phyloP scores from a whole-genome alignment of 2,888 invertebrate genomes.

The Lissonota sp. region DNA sequence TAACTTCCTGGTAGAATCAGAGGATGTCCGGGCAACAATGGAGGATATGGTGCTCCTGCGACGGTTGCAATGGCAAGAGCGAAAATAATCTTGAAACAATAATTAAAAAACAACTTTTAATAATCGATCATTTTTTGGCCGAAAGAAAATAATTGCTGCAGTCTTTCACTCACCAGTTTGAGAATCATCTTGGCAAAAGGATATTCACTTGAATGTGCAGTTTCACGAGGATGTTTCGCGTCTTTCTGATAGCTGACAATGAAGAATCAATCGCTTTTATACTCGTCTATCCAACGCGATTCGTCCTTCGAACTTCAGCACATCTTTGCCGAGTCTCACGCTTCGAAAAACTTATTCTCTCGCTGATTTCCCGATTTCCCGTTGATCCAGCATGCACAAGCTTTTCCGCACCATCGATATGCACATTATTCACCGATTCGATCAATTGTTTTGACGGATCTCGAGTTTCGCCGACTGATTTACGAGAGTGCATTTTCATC shows the following conservation, averaged over 20 bases:
- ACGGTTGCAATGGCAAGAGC: slow-evolving; percentile 49
- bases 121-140: background rate
- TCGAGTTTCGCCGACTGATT: slow-evolving; percentile 22
- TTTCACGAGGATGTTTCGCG: slow-evolving; percentile 15
- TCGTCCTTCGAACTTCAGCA: slow-evolving; percentile 42
- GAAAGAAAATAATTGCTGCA: background rate
- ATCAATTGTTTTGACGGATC: slow-evolving; percentile 42
- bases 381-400: background rate
- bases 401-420: background rate
- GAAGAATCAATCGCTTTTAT: slow-evolving; percentile 42
- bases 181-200: slow-evolving; percentile 35
- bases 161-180: slow-evolving; percentile 36
- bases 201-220: slow-evolving; percentile 9
- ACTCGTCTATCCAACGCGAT: slow-evolving; percentile 22
- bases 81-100: slow-evolving; percentile 31
- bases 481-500: slow-evolving; percentile 20
- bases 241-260: slow-evolving; percentile 22
- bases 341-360: slow-evolving; percentile 15
- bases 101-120: background rate
- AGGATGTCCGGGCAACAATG: slow-evolving; percentile 46
- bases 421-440: slow-evolving; percentile 22
- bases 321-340: background rate
- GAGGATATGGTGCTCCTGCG: slow-evolving; percentile 60
- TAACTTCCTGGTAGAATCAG: slow-evolving; percentile 55
- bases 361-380: slow-evolving; percentile 13